phyloP scores from a whole-genome alignment of 2,888 invertebrate genomes.

The Agelastica alni region DNA sequence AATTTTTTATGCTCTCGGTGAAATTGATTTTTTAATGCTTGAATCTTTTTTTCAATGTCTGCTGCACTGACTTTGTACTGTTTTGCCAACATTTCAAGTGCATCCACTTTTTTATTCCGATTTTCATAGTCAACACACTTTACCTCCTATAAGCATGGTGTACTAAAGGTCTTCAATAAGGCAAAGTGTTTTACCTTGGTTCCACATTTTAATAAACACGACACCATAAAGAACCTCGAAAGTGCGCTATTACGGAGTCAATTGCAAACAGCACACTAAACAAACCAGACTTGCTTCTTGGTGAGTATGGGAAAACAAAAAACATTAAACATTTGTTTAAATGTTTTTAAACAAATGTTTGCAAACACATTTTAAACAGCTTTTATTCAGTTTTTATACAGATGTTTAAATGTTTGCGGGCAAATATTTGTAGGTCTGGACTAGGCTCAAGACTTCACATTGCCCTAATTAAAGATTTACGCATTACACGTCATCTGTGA shows the following conservation, averaged over 20 bases:
- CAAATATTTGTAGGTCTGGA: too few species aligned
- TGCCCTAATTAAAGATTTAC: too few species aligned
- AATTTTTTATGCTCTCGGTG: conserved; percentile 10
- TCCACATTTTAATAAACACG: background rate
- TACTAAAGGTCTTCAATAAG: conserved; percentile 1
- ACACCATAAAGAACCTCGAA: background rate
- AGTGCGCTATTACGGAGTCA: background rate
- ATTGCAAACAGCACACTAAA: too few species aligned
- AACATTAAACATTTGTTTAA: too few species aligned
- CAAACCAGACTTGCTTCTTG: background rate
- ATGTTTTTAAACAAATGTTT: too few species aligned
- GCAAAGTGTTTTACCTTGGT: background rate
- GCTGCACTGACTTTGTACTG: conserved; percentile 2
- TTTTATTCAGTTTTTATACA: too few species aligned
- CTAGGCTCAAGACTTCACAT: too few species aligned
- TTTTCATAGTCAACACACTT: background rate
- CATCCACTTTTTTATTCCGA: conserved; percentile 4
- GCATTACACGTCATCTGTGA: too few species aligned
- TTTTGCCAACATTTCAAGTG: conserved; percentile 4
- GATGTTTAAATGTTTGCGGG: too few species aligned
- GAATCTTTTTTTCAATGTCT: too few species aligned
- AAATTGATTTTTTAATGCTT: conserved; percentile 7
- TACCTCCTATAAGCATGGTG: too few species aligned
- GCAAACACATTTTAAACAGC: background rate
- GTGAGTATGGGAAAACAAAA: background rate